A percentile compares a stretch with the other conserved stretches of the same genome.
Evolutionary conservation across 2,888 invertebrate genomes (phyloP).

Genomic region (Pachydiplax longipennis): DNA sequence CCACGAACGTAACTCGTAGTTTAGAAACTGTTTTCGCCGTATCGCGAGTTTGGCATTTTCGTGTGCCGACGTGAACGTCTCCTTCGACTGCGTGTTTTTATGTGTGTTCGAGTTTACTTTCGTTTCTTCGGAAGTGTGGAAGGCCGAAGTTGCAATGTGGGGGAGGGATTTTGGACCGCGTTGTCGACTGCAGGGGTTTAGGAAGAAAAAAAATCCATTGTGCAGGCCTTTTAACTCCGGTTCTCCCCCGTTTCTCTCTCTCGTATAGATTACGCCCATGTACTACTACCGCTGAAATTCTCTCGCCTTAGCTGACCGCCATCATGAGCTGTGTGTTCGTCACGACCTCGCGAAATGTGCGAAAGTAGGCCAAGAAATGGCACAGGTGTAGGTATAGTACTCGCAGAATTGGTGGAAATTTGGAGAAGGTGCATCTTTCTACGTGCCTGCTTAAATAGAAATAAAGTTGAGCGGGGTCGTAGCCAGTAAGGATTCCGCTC

Average conservation of each 20-base stretch:
- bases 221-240: slow-evolving; percentile 25
- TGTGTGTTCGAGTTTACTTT: not conserved
- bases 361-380: slow-evolving; percentile 46
- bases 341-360: slow-evolving; percentile 63
- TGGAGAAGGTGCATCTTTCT: not conserved
- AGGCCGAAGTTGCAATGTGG: not conserved
- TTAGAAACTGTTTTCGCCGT: not conserved
- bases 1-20: not conserved
- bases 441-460: not conserved
- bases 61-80: not conserved
- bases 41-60: not conserved
- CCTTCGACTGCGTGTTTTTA: slow-evolving; percentile 8
- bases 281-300: slow-evolving; percentile 33
- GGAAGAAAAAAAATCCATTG: not conserved
- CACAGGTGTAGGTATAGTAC: not conserved
- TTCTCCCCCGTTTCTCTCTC: not conserved
- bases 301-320: slow-evolving; percentile 60
- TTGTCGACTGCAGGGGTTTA: not conserved
- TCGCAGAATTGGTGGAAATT: not conserved
- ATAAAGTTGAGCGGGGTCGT: slow-evolving; percentile 12
- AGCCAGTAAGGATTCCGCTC: slow-evolving; percentile 12
- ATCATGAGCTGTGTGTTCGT: slow-evolving; percentile 70
- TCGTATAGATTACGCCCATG: slow-evolving; percentile 32
- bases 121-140: slow-evolving; percentile 1
- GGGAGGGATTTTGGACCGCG: slow-evolving; percentile 17